Percentiles rank a stretch among this genome's conserved stretches.
These are phyloP conservation scores for Entomobrya multifasciata DNA, from an alignment of 2,888 invertebrate genomes.

Conservation along the genomic window DNA sequence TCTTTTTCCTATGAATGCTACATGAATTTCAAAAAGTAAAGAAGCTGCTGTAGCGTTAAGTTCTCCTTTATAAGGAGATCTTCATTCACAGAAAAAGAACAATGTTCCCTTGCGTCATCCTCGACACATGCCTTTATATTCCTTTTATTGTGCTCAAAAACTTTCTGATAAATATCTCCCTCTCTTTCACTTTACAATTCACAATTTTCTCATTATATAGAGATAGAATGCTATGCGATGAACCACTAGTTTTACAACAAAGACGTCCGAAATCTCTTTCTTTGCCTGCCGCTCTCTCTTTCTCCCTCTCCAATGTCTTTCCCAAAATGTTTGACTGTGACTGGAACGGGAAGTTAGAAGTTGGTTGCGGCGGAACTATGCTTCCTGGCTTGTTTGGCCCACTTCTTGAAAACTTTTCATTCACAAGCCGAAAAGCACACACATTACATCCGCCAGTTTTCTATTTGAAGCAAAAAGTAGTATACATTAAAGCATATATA, in stretches of 20 bases:
- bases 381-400: conserved; percentile 70
- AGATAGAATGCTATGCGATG: too few relatives aligned
- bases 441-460: neutral
- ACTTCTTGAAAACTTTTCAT: conserved; percentile 61
- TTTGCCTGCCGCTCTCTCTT: neutral
- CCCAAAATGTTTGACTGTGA: conserved; percentile 63
- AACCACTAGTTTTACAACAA: conserved; percentile 28
- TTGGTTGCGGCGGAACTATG: conserved; percentile 69
- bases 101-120: conserved; percentile 57
- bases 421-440: neutral
- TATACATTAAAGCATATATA: too few relatives aligned
- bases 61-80: conserved; percentile 14
- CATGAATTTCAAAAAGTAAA: conserved; percentile 29
- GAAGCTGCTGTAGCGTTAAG: conserved; percentile 59
- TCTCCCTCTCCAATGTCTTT: neutral
- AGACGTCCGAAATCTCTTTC: conserved; percentile 35
- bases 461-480: too few relatives aligned
- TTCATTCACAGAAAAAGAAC: conserved; percentile 49
- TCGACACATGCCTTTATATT: conserved; percentile 64
- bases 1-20: conserved; percentile 10
- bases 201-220: conserved; percentile 32
- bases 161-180: conserved; percentile 62
- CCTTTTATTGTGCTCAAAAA: conserved; percentile 59
- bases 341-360: conserved; percentile 66
- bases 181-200: conserved; percentile 41